Evolutionary conservation across 2,888 invertebrate species (phyloP).

Genomic region (Himalopsyche tibetana): DNA sequence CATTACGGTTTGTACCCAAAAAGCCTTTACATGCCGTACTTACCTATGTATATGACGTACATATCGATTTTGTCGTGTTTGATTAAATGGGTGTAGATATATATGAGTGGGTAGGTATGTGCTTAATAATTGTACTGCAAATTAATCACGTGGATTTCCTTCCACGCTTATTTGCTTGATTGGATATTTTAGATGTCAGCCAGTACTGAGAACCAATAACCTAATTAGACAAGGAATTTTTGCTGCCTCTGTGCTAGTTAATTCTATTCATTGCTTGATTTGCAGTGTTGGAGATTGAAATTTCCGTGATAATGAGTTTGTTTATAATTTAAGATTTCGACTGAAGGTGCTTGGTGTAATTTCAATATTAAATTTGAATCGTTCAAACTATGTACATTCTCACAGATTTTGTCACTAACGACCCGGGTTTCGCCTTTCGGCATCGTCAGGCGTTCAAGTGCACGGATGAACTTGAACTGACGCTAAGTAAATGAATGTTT

Average conservation of each 20-base stretch:
- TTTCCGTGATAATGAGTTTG: too few relatives aligned
- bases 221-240: neutral
- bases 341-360: too few relatives aligned
- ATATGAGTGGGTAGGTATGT: neutral
- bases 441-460: too few relatives aligned
- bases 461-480: too few relatives aligned
- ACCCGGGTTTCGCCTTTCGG: too few relatives aligned
- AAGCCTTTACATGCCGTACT: neutral
- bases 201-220: constrained; percentile 1
- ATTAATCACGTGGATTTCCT: constrained; percentile 14
- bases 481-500: too few relatives aligned
- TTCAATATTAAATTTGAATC: too few relatives aligned
- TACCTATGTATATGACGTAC: too few relatives aligned
- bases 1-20: neutral
- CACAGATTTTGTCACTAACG: too few relatives aligned
- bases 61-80: neutral
- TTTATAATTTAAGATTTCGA: too few relatives aligned
- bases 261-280: neutral
- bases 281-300: too few relatives aligned
- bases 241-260: neutral
- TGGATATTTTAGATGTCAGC: neutral
- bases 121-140: neutral
- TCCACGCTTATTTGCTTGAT: neutral
- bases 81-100: neutral
- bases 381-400: too few relatives aligned